These are phyloP conservation scores for Dendrocincla tyrannina DNA, from an alignment of 2,797 vertebrate species.

Conservation along the genomic window DNA sequence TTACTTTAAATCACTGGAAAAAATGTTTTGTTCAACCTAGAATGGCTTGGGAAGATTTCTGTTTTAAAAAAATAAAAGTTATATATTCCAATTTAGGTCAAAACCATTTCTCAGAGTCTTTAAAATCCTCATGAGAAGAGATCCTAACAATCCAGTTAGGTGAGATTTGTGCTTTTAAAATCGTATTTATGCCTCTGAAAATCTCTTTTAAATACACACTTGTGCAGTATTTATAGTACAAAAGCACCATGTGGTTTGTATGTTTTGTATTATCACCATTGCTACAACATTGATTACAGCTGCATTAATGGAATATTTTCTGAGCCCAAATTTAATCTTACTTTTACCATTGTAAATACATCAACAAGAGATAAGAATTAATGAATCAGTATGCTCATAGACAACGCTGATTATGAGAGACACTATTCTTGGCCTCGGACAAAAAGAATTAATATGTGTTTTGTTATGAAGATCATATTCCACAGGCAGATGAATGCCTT, in stretches of 20 bases:
- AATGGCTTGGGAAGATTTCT: background rate
- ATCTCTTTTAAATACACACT: background rate
- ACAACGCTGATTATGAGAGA: background rate
- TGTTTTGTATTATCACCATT: background rate
- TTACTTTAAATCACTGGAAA: background rate
- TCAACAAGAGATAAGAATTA: background rate
- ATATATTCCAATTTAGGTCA: background rate
- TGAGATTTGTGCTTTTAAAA: background rate
- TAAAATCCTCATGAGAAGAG: background rate
- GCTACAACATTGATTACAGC: background rate
- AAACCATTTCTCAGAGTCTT: background rate
- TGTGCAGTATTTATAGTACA: background rate
- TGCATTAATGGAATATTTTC: background rate
- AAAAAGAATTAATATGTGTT: constrained; percentile 2
- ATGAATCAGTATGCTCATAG: background rate
- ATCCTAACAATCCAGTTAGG: background rate
- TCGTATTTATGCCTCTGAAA: background rate
- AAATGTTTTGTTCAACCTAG: background rate
- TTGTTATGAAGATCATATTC: background rate
- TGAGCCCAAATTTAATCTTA: background rate
- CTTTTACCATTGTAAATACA: background rate
- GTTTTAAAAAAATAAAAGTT: background rate
- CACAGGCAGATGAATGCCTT: background rate
- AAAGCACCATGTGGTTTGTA: background rate
- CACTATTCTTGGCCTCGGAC: background rate